Base-by-base conservation (phyloP, 2,888 invertebrate species). In the Pseudococcus viburni region DNA sequence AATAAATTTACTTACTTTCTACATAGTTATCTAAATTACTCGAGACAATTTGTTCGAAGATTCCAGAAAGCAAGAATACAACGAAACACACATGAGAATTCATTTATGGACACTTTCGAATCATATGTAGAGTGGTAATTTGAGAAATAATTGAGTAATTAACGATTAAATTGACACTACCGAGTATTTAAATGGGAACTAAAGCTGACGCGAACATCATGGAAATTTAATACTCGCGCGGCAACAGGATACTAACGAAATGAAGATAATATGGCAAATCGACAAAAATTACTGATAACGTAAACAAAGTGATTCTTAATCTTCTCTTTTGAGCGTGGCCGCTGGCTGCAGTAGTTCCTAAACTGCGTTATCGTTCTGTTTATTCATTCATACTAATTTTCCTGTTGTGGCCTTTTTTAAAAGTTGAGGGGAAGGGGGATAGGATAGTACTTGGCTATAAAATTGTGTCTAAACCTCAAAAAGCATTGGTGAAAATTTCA, bases 1-100 rank as follows among this genome's bases (percentile, higher is more conserved):
- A n/a, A 59, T 1, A n/a, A 59, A 17, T 64, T 17, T 51, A 86
- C 86, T 86, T 64, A 86, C 86, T 64, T 26, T 86, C 86, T 86
- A 86, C 86, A 64, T 86, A 86, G 17, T 86, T n/a, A 64, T 64
- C 15, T 11, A 64, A 22, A 42, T 64, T 17, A 39, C 42, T 55
- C 22, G 86, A 26, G n/a, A 42, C 42, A 4, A 55, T 39, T 59
- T 26, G n/a, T 55, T 51, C 42, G 42, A 80, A 22, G 33, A 42
- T 80, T 42, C 17, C 80, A 80, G 42, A 22, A 42, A 80, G 46
- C n/a, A 80, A 80, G n/a, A 39, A 80, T 42, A 80, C n/a, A 80
- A 15, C 8, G 15, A 80, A n/a, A 80, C 46, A 42, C 80, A 19
- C 17, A 80, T n/a, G 19, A 9, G 17, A 17, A 80, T 80, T 17